Base-by-base conservation (phyloP, 2,113 vertebrate genomes). In the Agelaius tricolor region DNA sequence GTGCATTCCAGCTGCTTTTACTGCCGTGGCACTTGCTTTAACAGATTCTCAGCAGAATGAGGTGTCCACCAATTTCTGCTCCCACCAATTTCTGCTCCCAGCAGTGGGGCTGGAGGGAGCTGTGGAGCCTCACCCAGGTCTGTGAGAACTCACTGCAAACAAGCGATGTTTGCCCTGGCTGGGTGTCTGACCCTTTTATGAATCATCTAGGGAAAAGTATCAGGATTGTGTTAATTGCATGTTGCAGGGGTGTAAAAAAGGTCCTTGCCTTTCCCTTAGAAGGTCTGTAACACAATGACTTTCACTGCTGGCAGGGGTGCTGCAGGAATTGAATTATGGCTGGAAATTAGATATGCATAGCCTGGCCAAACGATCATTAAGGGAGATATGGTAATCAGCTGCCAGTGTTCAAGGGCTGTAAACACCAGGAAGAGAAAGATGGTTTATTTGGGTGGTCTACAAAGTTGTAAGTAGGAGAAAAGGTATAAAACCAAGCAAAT, bases 301-400 rank as follows among this genome's bases (percentile, higher is more conserved):
- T 94, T 62, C 52, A 27, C 76, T 96, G 96, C 67, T 94, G 92
- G 96, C 93, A 96, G 94, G 93, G 83, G 85, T 96, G 93, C 93
- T 90, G 83, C 93, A 90, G 93, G 94, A 72, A 78, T 61, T 84
- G 90, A 97, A 43, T 95, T 96, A 96, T 94, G 90, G 33, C 83
- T 96, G 93, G 96, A 95, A 96, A 96, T 95, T 20, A 95, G 94
- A 95, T 96, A 97, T 86, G 94, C 79, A 90, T 41, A 78, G 92
- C 85, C 90, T 89, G 86, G 93, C 94, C 88, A 89, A 97, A 96
- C 4, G 73, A 90, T 96, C 96, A 97, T 96, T 96, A 93, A 93
- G 94, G 94, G 96, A 96, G 93, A 94, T 94, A 96, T 0, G 0
- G 85, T 96, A 96, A 96, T 97, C 96, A 96, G 83, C 90, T 92